Evolutionary conservation across 2,888 invertebrate genomes (phyloP).

Genomic region (Odontothrips loti): DNA sequence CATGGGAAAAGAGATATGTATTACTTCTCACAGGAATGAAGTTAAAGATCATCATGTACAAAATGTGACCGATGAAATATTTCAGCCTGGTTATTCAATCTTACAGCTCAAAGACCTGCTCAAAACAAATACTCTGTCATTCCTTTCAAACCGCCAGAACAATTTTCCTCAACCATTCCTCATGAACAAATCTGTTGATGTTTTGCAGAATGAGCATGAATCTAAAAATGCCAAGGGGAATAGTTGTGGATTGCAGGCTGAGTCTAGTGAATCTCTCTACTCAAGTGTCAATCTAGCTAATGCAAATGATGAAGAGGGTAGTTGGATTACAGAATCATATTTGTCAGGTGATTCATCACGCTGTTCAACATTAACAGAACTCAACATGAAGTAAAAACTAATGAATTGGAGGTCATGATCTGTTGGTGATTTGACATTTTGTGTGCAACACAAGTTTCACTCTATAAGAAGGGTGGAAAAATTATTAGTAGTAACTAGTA

Average conservation of each 20-base stretch:
- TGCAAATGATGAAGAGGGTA: not conserved
- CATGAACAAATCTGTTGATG: not conserved
- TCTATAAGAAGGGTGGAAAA: too few relatives aligned
- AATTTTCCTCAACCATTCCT: not conserved
- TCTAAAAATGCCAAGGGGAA: not conserved
- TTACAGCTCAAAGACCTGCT: not conserved
- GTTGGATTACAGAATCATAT: not conserved
- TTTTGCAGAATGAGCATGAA: not conserved
- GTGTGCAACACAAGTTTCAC: too few relatives aligned
- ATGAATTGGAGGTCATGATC: too few relatives aligned
- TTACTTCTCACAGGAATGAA: not conserved
- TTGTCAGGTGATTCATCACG: not conserved
- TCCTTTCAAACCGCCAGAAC: not conserved
- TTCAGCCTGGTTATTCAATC: not conserved
- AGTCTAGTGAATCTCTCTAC: not conserved
- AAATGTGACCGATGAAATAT: not conserved
- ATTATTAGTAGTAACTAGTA: too few relatives aligned
- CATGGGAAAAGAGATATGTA: not conserved
- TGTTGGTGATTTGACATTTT: too few relatives aligned
- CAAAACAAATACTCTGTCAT: not conserved
- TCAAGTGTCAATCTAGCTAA: not conserved
- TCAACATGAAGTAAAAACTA: not conserved
- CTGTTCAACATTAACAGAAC: not conserved
- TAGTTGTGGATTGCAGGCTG: not conserved
- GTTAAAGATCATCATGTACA: not conserved